Conservation (phyloP, 2,888 invertebrate genomes). For the Drosophila atripex region DNA sequence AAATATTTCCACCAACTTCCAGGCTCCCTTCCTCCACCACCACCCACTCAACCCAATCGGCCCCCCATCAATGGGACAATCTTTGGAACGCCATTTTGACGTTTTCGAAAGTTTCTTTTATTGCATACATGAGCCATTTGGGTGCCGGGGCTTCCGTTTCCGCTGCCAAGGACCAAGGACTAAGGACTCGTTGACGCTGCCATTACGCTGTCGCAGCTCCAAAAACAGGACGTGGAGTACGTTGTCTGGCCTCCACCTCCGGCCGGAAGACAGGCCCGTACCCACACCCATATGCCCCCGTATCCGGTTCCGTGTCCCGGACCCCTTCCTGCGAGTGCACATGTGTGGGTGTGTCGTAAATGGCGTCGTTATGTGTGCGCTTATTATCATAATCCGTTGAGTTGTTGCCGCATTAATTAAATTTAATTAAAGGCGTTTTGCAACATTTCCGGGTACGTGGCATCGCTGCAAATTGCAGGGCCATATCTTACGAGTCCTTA, state of each 20-base stretch:
- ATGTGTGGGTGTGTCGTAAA: slow-evolving; percentile 75
- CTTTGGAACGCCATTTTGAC: slow-evolving; percentile 76
- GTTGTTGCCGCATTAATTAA: slow-evolving; percentile 81
- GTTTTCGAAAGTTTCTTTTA: slow-evolving; percentile 81
- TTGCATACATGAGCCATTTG: slow-evolving; percentile 81
- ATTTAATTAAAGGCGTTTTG: slow-evolving; percentile 82
- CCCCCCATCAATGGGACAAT: slow-evolving; percentile 70
- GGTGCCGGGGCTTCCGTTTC: slow-evolving; percentile 68
- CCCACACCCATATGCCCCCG: not conserved
- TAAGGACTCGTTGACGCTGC: slow-evolving; percentile 71
- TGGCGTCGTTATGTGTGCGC: slow-evolving; percentile 69
- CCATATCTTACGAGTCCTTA: slow-evolving; percentile 11
- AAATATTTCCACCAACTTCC: slow-evolving; percentile 9
- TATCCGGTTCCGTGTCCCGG: not conserved
- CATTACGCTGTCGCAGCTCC: slow-evolving; percentile 73
- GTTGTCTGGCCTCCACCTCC: slow-evolving; percentile 52
- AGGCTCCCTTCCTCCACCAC: not conserved
- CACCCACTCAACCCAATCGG: slow-evolving; percentile 14
- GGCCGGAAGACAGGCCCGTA: not conserved
- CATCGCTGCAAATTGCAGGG: slow-evolving; percentile 59
- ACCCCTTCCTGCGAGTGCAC: slow-evolving; percentile 30
- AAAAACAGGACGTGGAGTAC: slow-evolving; percentile 33
- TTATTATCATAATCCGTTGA: slow-evolving; percentile 82
- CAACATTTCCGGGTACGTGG: slow-evolving; percentile 74
- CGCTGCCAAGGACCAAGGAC: slow-evolving; percentile 60